Conservation (phyloP, 2,113 vertebrate genomes). For the Podarcis raffonei region DNA sequence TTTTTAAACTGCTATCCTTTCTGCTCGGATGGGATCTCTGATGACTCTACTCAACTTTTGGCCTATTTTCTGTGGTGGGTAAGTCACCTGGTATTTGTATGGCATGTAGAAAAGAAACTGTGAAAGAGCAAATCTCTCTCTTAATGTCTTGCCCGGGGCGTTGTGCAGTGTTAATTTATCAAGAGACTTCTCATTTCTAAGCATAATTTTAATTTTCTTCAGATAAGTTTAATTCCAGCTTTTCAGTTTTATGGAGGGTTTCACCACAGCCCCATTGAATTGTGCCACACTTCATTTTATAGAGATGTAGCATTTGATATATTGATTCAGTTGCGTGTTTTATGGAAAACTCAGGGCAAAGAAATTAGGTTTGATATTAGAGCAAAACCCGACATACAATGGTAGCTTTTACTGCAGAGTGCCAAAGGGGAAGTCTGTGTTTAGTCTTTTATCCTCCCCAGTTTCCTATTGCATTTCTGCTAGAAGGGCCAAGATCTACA, state of each 20-base stretch:
- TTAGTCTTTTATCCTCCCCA: background rate
- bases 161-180: constrained; percentile 27
- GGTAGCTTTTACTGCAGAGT: constrained; percentile 25
- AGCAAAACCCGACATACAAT: background rate
- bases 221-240: constrained; percentile 32
- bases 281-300: constrained; percentile 50
- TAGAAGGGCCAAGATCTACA: background rate
- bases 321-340: constrained; percentile 61
- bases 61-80: constrained; percentile 77
- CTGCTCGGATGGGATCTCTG: constrained; percentile 75
- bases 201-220: constrained; percentile 8
- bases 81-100: constrained; percentile 77
- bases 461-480: background rate
- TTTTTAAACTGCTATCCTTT: constrained; percentile 82
- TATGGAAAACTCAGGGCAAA: constrained; percentile 59
- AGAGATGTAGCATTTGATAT: constrained; percentile 50
- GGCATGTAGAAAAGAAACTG: constrained; percentile 66
- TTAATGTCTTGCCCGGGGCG: constrained; percentile 27
- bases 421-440: background rate
- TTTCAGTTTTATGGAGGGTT: background rate
- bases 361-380: constrained; percentile 29
- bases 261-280: background rate
- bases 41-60: constrained; percentile 69
- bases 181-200: constrained; percentile 40
- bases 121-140: constrained; percentile 40